Conservation (phyloP, 2,888 invertebrate species). For the Andrena haemorrhoa region DNA sequence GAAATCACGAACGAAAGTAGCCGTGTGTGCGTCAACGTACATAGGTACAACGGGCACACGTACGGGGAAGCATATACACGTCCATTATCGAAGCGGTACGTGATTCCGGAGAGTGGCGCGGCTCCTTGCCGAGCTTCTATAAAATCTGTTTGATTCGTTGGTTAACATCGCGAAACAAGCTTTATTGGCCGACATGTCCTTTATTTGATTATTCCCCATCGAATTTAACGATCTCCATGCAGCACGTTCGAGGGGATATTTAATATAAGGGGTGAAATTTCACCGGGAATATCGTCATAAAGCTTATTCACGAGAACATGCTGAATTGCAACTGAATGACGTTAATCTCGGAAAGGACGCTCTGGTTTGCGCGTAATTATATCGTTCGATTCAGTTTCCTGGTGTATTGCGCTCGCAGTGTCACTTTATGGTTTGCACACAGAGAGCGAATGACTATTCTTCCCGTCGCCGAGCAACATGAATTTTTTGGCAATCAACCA, state of each 20-base stretch:
- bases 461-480: background rate
- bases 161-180: conserved; percentile 34
- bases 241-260: conserved; percentile 26
- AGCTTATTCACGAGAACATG: background rate
- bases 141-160: conserved; percentile 56
- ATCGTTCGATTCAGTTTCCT: background rate
- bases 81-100: conserved; percentile 23
- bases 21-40: background rate
- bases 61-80: background rate
- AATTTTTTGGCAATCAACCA: background rate
- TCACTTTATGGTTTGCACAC: background rate
- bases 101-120: conserved; percentile 28
- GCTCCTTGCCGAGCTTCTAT: conserved; percentile 22
- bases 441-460: background rate
- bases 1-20: conserved; percentile 57
- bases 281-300: conserved; percentile 1
- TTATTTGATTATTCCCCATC: conserved; percentile 54
- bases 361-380: background rate
- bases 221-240: conserved; percentile 49
- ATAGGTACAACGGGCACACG: conserved; percentile 3
- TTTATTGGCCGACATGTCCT: conserved; percentile 38
- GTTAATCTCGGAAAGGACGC: background rate
- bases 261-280: conserved; percentile 29
- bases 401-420: background rate
- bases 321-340: conserved; percentile 11